Conservation (phyloP, 2,113 vertebrate species). For the Rhizomys pruinosus region DNA sequence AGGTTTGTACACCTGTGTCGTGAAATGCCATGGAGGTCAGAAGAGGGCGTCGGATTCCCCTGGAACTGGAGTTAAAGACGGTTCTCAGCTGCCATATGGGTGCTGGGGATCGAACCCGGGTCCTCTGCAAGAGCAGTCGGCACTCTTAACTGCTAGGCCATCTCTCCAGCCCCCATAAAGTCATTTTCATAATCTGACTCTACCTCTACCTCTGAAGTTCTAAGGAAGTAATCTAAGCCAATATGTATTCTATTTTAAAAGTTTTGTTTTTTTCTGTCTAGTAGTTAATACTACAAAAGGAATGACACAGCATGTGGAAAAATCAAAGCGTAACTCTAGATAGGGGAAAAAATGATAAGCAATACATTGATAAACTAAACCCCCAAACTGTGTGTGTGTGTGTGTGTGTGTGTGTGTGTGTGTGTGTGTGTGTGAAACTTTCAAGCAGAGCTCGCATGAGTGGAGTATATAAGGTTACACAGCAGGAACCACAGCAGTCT, state of each 20-base stretch:
- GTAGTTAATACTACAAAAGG: background rate
- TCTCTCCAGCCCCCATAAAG: too few species aligned
- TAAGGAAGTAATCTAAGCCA: background rate
- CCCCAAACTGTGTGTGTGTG: rapidly evolving
- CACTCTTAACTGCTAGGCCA: too few species aligned
- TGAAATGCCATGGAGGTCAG: too few species aligned
- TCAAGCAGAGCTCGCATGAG: background rate
- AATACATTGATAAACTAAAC: too few species aligned
- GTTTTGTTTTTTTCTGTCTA: background rate
- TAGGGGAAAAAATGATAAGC: background rate
- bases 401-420: background rate
- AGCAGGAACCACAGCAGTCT: background rate
- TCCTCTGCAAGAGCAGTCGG: too few species aligned
- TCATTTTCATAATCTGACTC: too few species aligned
- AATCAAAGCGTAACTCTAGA: background rate
- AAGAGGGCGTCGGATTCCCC: too few species aligned
- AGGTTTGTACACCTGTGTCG: too few species aligned
- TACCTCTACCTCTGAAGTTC: background rate
- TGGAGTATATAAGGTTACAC: background rate
- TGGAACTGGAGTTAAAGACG: too few species aligned
- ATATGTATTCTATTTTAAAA: background rate
- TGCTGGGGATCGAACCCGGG: too few species aligned
- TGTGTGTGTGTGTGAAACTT: background rate
- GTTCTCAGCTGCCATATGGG: too few species aligned
- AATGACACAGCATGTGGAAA: background rate